These are phyloP conservation scores for Planococcus citri DNA, from an alignment of 1,140 invertebrate genomes.

Conservation along the genomic window DNA sequence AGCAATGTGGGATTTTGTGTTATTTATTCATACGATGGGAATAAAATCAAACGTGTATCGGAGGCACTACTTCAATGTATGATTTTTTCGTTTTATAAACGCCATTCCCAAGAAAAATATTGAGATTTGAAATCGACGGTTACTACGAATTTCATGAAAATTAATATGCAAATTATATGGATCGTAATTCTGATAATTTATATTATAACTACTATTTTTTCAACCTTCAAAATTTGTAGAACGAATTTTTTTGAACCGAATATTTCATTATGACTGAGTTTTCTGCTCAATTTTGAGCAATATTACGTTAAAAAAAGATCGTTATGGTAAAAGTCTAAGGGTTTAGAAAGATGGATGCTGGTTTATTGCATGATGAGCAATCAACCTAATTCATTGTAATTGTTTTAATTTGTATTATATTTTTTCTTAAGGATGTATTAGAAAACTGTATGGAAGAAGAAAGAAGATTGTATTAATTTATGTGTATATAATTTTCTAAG, in stretches of 20 bases:
- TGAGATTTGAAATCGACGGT: background rate
- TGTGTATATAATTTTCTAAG: background rate
- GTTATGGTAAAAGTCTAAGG: too few species aligned
- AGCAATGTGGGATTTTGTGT: background rate
- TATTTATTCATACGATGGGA: background rate
- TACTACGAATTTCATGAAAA: background rate
- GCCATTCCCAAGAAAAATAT: background rate
- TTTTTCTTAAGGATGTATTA: background rate
- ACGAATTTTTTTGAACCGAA: too few species aligned
- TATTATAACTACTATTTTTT: too few species aligned
- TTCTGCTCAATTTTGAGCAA: too few species aligned
- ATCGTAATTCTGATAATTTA: too few species aligned
- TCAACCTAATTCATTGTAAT: background rate
- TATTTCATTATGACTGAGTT: too few species aligned
- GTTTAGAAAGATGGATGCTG: too few species aligned
- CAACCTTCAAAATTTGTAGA: too few species aligned
- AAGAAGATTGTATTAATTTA: background rate
- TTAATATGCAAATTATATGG: too few species aligned
- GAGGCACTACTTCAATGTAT: conserved; percentile 1
- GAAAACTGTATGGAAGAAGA: background rate
- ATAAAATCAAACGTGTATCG: background rate
- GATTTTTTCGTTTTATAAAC: background rate
- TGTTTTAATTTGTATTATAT: background rate
- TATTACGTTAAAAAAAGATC: too few species aligned
- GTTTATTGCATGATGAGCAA: too few species aligned